phyloP scores from a whole-genome alignment of 2,113 vertebrate genomes.

The Erythrolamprus reginae region DNA sequence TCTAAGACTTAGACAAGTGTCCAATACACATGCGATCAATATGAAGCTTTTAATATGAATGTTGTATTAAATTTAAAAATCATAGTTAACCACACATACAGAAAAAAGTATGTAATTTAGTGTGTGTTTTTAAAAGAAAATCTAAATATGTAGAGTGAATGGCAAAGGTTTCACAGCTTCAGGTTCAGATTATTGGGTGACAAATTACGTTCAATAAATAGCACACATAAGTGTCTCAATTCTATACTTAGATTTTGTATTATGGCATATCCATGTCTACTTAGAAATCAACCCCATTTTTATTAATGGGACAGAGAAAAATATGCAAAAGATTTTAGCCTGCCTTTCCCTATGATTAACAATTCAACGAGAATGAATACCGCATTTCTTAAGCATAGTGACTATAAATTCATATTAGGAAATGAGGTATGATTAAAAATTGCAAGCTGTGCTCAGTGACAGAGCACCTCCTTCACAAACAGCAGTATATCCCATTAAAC shows the following conservation, averaged over 20 bases:
- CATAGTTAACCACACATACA: constrained; percentile 6
- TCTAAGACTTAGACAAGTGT: constrained; percentile 65
- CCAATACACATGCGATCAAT: constrained; percentile 35
- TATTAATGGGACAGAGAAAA: background rate
- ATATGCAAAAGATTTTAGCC: background rate
- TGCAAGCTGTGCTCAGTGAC: background rate
- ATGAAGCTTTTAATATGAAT: constrained; percentile 25
- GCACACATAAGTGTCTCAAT: constrained; percentile 9
- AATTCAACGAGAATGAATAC: constrained; percentile 29
- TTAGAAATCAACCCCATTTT: background rate
- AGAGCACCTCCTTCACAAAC: background rate
- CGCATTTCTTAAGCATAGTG: constrained; percentile 45
- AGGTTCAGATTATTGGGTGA: background rate
- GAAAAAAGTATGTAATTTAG: background rate
- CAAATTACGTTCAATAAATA: background rate
- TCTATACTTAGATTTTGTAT: constrained; percentile 29
- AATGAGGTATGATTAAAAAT: constrained; percentile 27
- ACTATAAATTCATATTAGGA: constrained; percentile 40
- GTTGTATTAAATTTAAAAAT: constrained; percentile 11
- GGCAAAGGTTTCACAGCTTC: background rate
- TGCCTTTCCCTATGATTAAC: constrained; percentile 51
- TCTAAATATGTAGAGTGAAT: background rate
- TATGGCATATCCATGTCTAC: background rate
- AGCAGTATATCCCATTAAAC: background rate
- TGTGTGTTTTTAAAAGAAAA: background rate